phyloP scores from a whole-genome alignment of 2,888 invertebrate species.

The Andrena marginata region DNA sequence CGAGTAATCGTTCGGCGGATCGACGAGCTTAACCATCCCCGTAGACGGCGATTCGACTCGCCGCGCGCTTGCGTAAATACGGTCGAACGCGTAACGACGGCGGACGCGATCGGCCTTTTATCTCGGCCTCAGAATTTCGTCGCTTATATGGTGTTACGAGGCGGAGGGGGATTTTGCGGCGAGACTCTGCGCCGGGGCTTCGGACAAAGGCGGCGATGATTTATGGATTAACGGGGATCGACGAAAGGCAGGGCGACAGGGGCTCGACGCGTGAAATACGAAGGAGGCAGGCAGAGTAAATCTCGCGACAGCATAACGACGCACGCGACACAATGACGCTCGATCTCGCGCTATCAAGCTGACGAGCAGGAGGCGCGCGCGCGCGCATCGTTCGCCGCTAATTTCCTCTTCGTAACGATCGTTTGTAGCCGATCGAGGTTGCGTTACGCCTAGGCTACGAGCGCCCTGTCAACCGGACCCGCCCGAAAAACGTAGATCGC shows the following conservation, averaged over 20 bases:
- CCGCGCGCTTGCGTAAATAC: constrained; percentile 8
- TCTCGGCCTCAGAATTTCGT: background rate
- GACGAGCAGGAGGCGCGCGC: constrained; percentile 41
- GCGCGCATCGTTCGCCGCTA: constrained; percentile 34
- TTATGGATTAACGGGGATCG: constrained; percentile 43
- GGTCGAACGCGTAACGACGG: constrained; percentile 16
- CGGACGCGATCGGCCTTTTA: background rate
- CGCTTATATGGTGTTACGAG: constrained; percentile 1
- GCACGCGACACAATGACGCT: constrained; percentile 6
- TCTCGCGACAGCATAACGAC: constrained; percentile 43
- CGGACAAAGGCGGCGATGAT: constrained; percentile 32
- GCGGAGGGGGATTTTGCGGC: background rate
- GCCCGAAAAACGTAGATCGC: constrained; percentile 56
- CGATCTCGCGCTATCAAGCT: constrained; percentile 34
- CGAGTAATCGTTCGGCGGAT: constrained; percentile 1
- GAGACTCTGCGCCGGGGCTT: background rate
- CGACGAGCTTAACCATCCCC: background rate
- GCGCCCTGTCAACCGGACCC: constrained; percentile 64
- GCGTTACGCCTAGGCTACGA: constrained; percentile 56
- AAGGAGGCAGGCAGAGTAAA: constrained; percentile 47
- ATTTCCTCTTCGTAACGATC: constrained; percentile 73
- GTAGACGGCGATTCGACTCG: background rate
- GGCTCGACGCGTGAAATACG: constrained; percentile 20
- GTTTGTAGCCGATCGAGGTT: constrained; percentile 77
- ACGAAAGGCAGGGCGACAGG: background rate